Evolutionary conservation across 2,888 invertebrate species (phyloP), one percentile per base, ranked within the genome.

Genomic region (Pristionchus fissidentatus): DNA sequence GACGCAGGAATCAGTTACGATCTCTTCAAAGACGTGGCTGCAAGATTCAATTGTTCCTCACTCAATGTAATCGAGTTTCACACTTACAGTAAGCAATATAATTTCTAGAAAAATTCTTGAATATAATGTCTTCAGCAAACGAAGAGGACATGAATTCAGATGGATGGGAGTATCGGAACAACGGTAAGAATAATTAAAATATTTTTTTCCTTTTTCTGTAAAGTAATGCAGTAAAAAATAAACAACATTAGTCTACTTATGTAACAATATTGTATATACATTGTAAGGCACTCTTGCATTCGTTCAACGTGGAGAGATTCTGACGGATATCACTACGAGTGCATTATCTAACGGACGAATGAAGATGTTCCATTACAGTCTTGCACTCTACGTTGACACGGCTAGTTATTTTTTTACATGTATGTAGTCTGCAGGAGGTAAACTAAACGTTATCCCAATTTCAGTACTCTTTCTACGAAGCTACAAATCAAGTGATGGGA

Each of bases 391-490:
- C 10, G n/a, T 70, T 13, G 70, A 70, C 10, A 70, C 41, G 41
- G 70, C 41, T 0, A n/a, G 70, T 2, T 32, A 29, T n/a, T 26
- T 26, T 57, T 66, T 13, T 66, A 3, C 1, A 66, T 19, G n/a
- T n/a, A n/a, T n/a, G n/a, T n/a, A n/a, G n/a, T n/a, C n/a, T n/a
- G n/a, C n/a, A 10, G 57, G 4, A 57, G 7, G 26, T 2, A 10
- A 57, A 26, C 55, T 15, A 55, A 57, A 22, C 62, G 38, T 3
- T 62, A 8, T 35, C 7, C 15, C 32, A 66, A 4, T 32, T 1
- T 41, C 41, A 70, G 70, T 70, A 70, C 10, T 38, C 70, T 0
- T 70, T 70, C 70, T 70, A 70, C 70, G 70, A 70, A 10, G 41
- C 70, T 1, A 70, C 70, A 1, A 70, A 70, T 70, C 41, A 70